Percentiles rank a stretch among this genome's conserved stretches.
Conservation (phyloP, 1,140 invertebrate species). For the Metaphire vulgaris region DNA sequence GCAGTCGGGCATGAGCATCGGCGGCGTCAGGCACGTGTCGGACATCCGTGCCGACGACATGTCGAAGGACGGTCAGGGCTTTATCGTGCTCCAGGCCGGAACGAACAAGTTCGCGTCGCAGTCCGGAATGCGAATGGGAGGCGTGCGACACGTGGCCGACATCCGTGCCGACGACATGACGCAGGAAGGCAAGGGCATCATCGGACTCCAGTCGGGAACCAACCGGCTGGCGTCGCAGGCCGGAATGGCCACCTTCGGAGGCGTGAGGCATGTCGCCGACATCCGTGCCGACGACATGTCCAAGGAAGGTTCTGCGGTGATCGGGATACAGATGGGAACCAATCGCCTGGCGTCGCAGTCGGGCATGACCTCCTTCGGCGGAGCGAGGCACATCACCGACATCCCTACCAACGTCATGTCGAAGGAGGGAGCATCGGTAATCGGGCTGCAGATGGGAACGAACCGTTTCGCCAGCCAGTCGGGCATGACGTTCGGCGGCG, state of each 20-base stretch:
- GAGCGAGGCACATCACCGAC: conserved; percentile 50
- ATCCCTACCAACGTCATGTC: conserved; percentile 54
- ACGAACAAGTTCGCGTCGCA: conserved; percentile 38
- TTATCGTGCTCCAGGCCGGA: conserved; percentile 80
- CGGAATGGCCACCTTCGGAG: conserved; percentile 79
- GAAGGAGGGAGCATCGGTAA: conserved; percentile 61
- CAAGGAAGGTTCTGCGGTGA: conserved; percentile 64
- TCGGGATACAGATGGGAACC: conserved; percentile 83
- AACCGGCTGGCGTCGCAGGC: conserved; percentile 39
- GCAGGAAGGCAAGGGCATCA: conserved; percentile 77
- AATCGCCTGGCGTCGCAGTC: conserved; percentile 65
- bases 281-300: conserved; percentile 19
- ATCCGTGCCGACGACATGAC: conserved; percentile 69
- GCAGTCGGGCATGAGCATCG: conserved; percentile 85
- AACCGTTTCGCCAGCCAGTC: conserved; percentile 36
- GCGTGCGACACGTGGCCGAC: conserved; percentile 66
- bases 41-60: conserved; percentile 44
- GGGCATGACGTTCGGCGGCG: conserved; percentile 15
- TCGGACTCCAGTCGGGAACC: conserved; percentile 72
- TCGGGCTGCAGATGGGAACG: conserved; percentile 43
- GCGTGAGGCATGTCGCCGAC: conserved; percentile 50
- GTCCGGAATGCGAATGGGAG: conserved; percentile 78
- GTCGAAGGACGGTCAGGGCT: conserved; percentile 62
- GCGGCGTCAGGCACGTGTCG: conserved; percentile 59
- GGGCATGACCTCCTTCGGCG: conserved; percentile 68